Base-by-base conservation (phyloP, 2,113 vertebrate species). In the Lethenteron camtschaticum region DNA sequence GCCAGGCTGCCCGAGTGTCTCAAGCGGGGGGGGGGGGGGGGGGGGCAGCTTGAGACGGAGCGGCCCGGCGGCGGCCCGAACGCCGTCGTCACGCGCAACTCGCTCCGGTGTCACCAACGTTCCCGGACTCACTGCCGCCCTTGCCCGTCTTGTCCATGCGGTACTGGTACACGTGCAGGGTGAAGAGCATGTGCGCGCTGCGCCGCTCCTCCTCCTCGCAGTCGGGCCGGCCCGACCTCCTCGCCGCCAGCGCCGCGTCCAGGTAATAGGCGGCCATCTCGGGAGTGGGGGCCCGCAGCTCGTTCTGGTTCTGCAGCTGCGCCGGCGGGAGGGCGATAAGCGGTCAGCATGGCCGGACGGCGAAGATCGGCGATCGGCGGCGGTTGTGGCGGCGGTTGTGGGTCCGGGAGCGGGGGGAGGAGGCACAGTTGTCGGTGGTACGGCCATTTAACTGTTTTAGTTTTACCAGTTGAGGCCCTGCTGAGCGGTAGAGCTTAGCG, bases 171-270 rank as follows among this genome's bases (percentile, higher is more conserved):
- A 99, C 86, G 79, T 99, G 91, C 73, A 99, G 79, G 0, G 94
- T 99, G 78, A 99, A 99, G 74, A 99, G 86, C 94, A 96, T 96
- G 81, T 96, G 94, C 1, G 92, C 95, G 81, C 87, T 96, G 16
- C 91, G 83, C 55, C 87, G 88, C 70, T 91, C 89, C 9, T 96
- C 90, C 73, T 96, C 87, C 0, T 83, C 86, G 0, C 81, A 87
- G 75, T 85, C 84, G 9, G 82, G 78, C 74, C 85, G 86, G 79
- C 79, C 86, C 77, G 84, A 82, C 78, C 83, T 82, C 9, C 92
- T 86, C 0, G 90, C 85, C 57, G 94, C 89, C 0, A 99, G 89
- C 56, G 94, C 94, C 0, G 91, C 94, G 0, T 96, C 94, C 57
- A 99, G 80, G 77, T 94, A 96, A 80, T 92, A 94, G 71, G 92